Evolutionary conservation across 2,797 vertebrate genomes (phyloP).

Genomic region (Acestrorhynchus altus): DNA sequence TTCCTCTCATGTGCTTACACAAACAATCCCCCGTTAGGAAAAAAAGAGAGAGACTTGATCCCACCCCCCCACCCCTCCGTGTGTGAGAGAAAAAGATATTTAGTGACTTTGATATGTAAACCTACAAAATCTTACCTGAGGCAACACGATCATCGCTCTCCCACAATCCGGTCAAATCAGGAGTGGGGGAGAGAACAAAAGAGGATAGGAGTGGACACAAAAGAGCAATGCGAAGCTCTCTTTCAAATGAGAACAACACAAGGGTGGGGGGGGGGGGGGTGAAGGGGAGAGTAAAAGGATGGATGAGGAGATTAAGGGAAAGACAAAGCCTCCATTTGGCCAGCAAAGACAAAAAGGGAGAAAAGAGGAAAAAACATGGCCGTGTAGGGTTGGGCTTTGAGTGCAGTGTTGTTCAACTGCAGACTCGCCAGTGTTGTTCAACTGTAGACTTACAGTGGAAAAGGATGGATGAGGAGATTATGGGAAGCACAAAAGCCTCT

Average conservation of each 20-base stretch:
- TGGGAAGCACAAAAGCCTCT: background rate
- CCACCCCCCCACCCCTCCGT: constrained; percentile 35
- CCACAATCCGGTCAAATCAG: constrained; percentile 62
- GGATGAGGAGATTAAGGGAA: constrained; percentile 57
- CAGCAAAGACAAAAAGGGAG: background rate
- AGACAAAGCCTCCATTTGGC: constrained; percentile 55
- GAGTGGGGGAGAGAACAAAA: constrained; percentile 62
- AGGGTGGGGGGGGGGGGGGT: constrained; percentile 11
- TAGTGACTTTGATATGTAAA: constrained; percentile 69
- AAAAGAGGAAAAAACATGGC: background rate
- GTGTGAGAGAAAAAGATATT: constrained; percentile 57
- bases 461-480: background rate
- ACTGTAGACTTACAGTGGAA: constrained; percentile 2
- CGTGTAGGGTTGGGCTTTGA: constrained; percentile 1
- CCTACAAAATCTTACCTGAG: constrained; percentile 66
- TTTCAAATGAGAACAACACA: constrained; percentile 55
- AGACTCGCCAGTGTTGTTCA: background rate
- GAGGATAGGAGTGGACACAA: constrained; percentile 58
- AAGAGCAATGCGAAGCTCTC: constrained; percentile 62
- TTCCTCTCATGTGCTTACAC: constrained; percentile 59
- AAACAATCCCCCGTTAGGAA: constrained; percentile 56
- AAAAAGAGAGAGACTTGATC: constrained; percentile 48
- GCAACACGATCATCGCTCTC: constrained; percentile 65
- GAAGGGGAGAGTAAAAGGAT: constrained; percentile 49
- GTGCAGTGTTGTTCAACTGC: background rate